phyloP scores from a whole-genome alignment of 2,113 vertebrate species.

The Arothron firmamentum region DNA sequence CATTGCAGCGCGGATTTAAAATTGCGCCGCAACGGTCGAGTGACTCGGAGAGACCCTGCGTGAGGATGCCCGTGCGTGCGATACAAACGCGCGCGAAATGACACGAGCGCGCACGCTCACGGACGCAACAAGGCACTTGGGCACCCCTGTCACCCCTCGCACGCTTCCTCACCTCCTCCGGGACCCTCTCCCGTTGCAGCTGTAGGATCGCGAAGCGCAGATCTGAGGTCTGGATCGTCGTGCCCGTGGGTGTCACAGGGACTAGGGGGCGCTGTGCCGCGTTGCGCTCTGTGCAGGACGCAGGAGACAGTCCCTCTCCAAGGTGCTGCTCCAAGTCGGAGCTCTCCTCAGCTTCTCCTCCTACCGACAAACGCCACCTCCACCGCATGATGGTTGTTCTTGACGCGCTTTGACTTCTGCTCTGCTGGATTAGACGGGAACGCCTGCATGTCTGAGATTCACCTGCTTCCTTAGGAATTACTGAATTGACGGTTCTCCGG shows the following conservation, averaged over 20 bases:
- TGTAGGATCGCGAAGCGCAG: too few relatives aligned
- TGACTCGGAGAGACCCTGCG: constrained; percentile 38
- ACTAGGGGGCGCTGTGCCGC: constrained; percentile 11
- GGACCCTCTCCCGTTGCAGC: not conserved
- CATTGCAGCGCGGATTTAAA: constrained; percentile 19
- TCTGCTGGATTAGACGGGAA: constrained; percentile 57
- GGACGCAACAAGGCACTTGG: constrained; percentile 3
- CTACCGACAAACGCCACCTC: constrained; percentile 33
- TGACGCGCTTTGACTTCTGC: constrained; percentile 36
- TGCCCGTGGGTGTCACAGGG: constrained; percentile 44
- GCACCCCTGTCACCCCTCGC: constrained; percentile 13
- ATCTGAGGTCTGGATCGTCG: constrained; percentile 16
- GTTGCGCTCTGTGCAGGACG: constrained; percentile 48
- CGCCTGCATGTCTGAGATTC: constrained; percentile 25
- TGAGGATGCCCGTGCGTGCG: constrained; percentile 39
- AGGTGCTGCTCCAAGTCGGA: constrained; percentile 62
- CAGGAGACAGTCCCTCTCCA: constrained; percentile 64
- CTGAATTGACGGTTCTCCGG: constrained; percentile 62
- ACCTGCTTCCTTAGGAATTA: constrained; percentile 68
- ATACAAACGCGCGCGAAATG: not conserved
- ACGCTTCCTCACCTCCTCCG: constrained; percentile 14
- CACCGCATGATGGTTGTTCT: constrained; percentile 13
- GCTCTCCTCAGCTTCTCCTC: constrained; percentile 26
- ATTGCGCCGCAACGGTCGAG: constrained; percentile 37
- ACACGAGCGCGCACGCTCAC: constrained; percentile 5